Conservation (phyloP, 2,888 invertebrate species). For the Nemapogon koenigi region DNA sequence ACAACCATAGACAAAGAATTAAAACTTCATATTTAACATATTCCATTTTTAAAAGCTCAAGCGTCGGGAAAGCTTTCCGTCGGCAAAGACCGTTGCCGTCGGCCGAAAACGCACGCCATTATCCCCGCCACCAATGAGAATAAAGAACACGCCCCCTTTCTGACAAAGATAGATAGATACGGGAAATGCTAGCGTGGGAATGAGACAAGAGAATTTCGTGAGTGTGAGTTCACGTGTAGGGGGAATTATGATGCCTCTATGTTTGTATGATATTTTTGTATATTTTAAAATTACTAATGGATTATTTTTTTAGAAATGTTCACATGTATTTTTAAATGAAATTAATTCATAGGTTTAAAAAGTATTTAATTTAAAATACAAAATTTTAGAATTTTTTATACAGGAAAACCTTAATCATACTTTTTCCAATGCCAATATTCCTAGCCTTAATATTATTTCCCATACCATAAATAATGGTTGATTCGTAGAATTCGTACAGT, state of each 20-base stretch:
- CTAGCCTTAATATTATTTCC: too few relatives aligned
- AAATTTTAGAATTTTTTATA: neutral
- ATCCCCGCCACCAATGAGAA: slow-evolving; percentile 52
- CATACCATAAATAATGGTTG: too few relatives aligned
- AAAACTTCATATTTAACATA: too few relatives aligned
- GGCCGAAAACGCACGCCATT: slow-evolving; percentile 33
- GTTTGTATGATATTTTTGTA: slow-evolving; percentile 21
- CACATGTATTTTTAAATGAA: neutral
- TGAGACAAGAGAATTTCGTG: too few relatives aligned
- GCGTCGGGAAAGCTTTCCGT: slow-evolving; percentile 57
- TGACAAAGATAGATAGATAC: slow-evolving; percentile 26
- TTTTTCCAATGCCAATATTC: too few relatives aligned
- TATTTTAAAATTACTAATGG: slow-evolving; percentile 1
- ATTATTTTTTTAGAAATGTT: neutral
- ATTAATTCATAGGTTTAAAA: neutral
- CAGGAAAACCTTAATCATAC: too few relatives aligned
- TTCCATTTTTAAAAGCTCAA: too few relatives aligned
- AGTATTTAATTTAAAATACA: neutral
- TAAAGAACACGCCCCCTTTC: slow-evolving; percentile 44
- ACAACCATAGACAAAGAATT: too few relatives aligned
- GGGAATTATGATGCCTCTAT: slow-evolving; percentile 60
- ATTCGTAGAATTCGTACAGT: too few relatives aligned
- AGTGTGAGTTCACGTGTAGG: slow-evolving; percentile 39
- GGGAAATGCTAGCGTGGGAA: slow-evolving; percentile 30
- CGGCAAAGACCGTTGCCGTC: slow-evolving; percentile 38